Percentiles rank a stretch among this genome's conserved stretches.
phyloP scores from a whole-genome alignment of 2,888 invertebrate species.

The Nesidiocoris tenuis region DNA sequence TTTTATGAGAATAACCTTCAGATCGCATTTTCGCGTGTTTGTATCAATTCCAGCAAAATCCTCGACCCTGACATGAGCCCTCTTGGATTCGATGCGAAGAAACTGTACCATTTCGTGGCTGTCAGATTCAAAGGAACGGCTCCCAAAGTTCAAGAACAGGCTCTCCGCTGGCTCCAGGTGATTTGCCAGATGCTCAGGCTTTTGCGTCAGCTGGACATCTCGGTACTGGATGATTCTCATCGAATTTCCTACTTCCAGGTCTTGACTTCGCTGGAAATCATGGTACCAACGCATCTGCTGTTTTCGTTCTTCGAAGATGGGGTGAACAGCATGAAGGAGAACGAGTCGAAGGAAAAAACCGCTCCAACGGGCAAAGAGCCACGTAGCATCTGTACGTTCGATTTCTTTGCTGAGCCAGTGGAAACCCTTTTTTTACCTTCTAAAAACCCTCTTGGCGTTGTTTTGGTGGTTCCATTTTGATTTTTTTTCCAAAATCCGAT shows the following conservation, averaged over 20 bases:
- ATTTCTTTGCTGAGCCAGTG: too few species aligned
- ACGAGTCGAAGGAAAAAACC: constrained; percentile 55
- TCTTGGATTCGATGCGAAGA: constrained; percentile 88
- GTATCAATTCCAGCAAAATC: constrained; percentile 88
- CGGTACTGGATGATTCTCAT: too few species aligned
- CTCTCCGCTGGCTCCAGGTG: constrained; percentile 84
- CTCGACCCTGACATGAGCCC: constrained; percentile 95
- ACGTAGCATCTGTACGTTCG: constrained; percentile 61
- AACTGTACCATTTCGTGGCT: constrained; percentile 92
- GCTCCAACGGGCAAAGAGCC: constrained; percentile 54
- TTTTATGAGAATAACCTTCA: too few species aligned
- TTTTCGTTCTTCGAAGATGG: constrained; percentile 90
- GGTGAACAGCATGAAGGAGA: constrained; percentile 67
- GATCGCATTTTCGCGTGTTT: too few species aligned
- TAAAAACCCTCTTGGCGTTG: too few species aligned
- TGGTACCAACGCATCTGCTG: constrained; percentile 81
- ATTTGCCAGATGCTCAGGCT: constrained; percentile 14
- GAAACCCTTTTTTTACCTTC: too few species aligned
- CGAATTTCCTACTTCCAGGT: constrained; percentile 58
- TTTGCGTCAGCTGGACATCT: too few species aligned
- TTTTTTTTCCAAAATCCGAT: too few species aligned
- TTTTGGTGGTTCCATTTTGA: too few species aligned
- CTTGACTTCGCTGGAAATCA: constrained; percentile 83
- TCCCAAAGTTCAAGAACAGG: constrained; percentile 82
- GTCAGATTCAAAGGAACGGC: constrained; percentile 77